Evolutionary conservation across 2,113 vertebrate species (phyloP), one percentile per base, ranked within the genome.

Genomic region (Nanger granti): DNA sequence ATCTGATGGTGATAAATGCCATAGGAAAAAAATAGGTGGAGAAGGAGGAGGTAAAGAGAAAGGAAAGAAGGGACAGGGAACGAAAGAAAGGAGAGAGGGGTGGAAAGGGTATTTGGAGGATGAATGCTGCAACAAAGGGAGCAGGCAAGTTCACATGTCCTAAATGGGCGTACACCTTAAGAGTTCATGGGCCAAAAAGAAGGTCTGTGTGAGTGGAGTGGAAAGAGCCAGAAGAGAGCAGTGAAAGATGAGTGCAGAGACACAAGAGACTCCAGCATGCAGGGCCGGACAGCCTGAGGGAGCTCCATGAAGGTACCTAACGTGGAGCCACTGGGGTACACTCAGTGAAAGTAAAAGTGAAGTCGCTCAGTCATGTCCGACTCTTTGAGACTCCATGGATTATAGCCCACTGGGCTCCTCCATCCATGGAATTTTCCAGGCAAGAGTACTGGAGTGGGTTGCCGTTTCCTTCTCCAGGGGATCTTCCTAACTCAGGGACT

Each of bases 241-340:
- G 22, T 7, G 24, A 44, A 64, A 73, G 17, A 26, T 41, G 20
- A 28, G 1, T 41, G 37, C 7, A 47, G 28, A 92, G 37, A 26
- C 41, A 31, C 4, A 26, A 8, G 9, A 13, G 37, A 4, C 22
- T 37, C 44, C 5, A 26, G 13, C 8, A 34, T 4, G 0, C 8
- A 37, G 44, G 17, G 20, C 44, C 20, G 13, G 34, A 17, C 7
- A 8, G 22, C 57, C 52, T 28, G 12, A 9, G 52, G 55, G 49
- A 57, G 20, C 55, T 79, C 52, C 93, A 55, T 2, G 0, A 60
- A 1, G 0, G 7, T 18, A 14, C 18, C 5, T 37, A 12, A 6
- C 0, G 4, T n/a, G 83, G 86, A 62, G 34, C 44, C 83, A 37
- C 28, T 26, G 8, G 8, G 73, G 26, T 3, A 5, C 34, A 13